Evolutionary conservation across 2,113 vertebrate species (phyloP), one percentile per base, ranked within the genome.

Genomic region (Heliornis fulica): DNA sequence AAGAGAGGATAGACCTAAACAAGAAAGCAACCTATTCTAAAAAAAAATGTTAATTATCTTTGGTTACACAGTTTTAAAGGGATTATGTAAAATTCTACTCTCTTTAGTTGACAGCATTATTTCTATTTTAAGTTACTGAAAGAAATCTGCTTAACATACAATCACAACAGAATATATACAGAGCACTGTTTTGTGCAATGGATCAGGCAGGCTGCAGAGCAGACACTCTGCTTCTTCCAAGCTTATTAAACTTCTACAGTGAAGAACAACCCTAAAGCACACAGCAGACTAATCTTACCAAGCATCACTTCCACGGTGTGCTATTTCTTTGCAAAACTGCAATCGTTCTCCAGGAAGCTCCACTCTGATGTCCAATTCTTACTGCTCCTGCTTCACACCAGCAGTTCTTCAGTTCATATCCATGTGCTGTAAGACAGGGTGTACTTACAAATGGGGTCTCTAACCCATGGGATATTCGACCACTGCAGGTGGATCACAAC

Each of bases 381-480:
- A 20, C 50, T 22, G 51, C 5, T 3, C 5, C 1, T 6, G 57
- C n/a, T n/a, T 66, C 77, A 28, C 23, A 63, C 9, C 29, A 18
- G 34, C 36, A 36, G 60, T 4, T 59, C 81, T 41, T 71, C 56
- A 21, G 12, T 8, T 14, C 4, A 23, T 25, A 7, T 18, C 34
- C 4, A 1, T 1, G 15, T 54, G 22, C 60, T 78, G 11, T 66
- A 53, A 70, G 40, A n/a, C 14, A 53, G 21, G n/a, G 15, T 13
- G 41, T 20, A 31, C 32, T 68, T 28, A 69, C 12, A 71, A 71
- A 60, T 3, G 12, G 43, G 43, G 38, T 51, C 90, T 45, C 69
- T 56, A 43, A 46, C 32, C 26, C 83, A 28, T 0, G 0, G 10
- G 65, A 31, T 25, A 59, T 63, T 63, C 1, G 1, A 70, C 32